These are phyloP conservation scores for Ceratosolen solmsi DNA, from an alignment of 1,140 invertebrate genomes.

Conservation along the genomic window DNA sequence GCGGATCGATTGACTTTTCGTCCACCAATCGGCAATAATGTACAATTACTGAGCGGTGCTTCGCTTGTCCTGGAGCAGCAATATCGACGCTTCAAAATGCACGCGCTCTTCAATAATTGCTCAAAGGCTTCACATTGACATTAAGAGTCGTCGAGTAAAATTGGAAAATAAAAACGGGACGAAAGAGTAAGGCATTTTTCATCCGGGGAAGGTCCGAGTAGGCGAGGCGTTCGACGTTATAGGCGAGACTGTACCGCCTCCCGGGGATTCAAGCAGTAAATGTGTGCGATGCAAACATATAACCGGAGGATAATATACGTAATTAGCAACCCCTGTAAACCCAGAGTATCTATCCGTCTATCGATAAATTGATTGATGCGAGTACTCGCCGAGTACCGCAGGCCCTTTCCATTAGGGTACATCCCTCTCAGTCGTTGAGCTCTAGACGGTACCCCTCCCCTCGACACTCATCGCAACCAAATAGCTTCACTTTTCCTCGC, in stretches of 20 bases:
- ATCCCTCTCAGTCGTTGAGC: conserved; percentile 43
- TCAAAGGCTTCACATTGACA: conserved; percentile 6
- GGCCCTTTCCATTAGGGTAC: conserved; percentile 66
- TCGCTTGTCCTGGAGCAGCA: not conserved
- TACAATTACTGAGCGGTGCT: conserved; percentile 3
- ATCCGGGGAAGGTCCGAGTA: conserved; percentile 17
- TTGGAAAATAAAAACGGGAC: conserved; percentile 24
- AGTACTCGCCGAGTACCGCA: conserved; percentile 48
- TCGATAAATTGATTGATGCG: conserved; percentile 68
- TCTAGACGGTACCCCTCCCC: no score
- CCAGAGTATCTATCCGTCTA: conserved; percentile 61
- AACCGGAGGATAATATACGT: conserved; percentile 70
- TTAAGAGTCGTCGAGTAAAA: conserved; percentile 28
- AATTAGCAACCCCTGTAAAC: conserved; percentile 68
- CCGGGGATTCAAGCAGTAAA: conserved; percentile 49
- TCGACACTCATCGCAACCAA: no score
- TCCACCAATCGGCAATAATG: conserved; percentile 1
- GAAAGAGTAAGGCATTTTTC: not conserved
- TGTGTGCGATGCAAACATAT: conserved; percentile 69
- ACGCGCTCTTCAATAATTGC: conserved; percentile 25
- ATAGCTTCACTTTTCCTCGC: conserved; percentile 54
- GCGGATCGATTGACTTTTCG: not conserved
- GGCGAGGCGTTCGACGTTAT: not conserved
- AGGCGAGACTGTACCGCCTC: not conserved
- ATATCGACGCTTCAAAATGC: not conserved